A percentile compares a stretch with the other conserved stretches of the same genome.
These are phyloP conservation scores for Pseudococcus jackbeardsleyi DNA, from an alignment of 2,888 invertebrate genomes.

Conservation along the genomic window DNA sequence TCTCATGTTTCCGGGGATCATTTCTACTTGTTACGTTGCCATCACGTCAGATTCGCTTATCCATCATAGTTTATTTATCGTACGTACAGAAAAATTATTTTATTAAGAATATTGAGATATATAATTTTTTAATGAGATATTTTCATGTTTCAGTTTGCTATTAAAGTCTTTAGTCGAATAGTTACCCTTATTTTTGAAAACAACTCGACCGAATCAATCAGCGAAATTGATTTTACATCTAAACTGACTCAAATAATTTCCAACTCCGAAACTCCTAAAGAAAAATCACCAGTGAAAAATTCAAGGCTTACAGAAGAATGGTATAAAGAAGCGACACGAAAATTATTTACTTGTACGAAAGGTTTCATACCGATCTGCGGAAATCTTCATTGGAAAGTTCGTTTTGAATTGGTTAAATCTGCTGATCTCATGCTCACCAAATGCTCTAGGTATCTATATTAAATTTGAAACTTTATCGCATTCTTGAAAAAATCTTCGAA, in stretches of 20 bases:
- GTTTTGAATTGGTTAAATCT: constrained; percentile 38
- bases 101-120: background rate
- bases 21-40: constrained; percentile 17
- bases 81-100: constrained; percentile 2
- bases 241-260: background rate
- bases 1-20: constrained; percentile 54
- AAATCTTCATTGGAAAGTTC: constrained; percentile 46
- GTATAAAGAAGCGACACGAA: constrained; percentile 42
- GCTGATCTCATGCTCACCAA: constrained; percentile 38
- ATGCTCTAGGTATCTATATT: constrained; percentile 13
- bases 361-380: constrained; percentile 21
- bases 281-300: background rate
- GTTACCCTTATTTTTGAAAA: constrained; percentile 38
- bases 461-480: background rate
- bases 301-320: constrained; percentile 25
- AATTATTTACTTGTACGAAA: constrained; percentile 25
- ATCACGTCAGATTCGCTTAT: constrained; percentile 39
- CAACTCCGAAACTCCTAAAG: background rate
- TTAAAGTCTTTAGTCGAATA: constrained; percentile 31
- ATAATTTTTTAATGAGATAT: background rate
- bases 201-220: background rate
- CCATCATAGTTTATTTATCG: constrained; percentile 56
- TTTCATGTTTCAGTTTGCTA: background rate
- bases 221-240: constrained; percentile 11
- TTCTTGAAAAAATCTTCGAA: background rate